Conservation (phyloP, 2,113 vertebrate species). For the Oxyura jamaicensis region DNA sequence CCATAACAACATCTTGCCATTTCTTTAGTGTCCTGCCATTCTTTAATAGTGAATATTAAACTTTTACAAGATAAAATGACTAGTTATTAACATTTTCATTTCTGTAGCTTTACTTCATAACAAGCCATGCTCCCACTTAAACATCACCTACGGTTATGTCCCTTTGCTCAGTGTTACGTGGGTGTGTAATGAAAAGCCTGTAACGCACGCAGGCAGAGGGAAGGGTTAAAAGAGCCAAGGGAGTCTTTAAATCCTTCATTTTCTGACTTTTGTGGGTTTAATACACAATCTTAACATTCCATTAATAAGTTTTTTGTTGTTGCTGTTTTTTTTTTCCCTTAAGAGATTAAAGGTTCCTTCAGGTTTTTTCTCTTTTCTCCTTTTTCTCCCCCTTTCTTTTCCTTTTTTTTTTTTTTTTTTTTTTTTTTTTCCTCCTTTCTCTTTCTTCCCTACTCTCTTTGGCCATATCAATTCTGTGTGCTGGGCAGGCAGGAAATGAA, state of each 20-base stretch:
- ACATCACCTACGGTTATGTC: constrained; percentile 8
- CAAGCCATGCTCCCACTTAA: constrained; percentile 10
- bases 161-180: constrained; percentile 14
- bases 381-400: not conserved
- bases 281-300: constrained; percentile 73
- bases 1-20: not conserved
- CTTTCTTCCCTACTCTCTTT: not conserved
- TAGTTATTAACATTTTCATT: constrained; percentile 69
- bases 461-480: not conserved
- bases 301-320: constrained; percentile 31
- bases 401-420: not conserved
- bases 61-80: constrained; percentile 58
- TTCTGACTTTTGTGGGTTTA: constrained; percentile 75
- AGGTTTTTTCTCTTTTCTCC: not conserved
- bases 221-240: constrained; percentile 67
- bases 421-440: constrained; percentile 2
- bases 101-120: constrained; percentile 54
- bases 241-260: constrained; percentile 69
- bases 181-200: constrained; percentile 42
- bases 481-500: not conserved
- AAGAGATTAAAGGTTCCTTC: constrained; percentile 45
- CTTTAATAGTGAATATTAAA: constrained; percentile 69
- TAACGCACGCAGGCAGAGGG: not conserved
- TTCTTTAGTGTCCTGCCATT: constrained; percentile 46
- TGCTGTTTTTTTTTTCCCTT: constrained; percentile 42